Evolutionary conservation across 1,140 invertebrate genomes (phyloP), one percentile per base, ranked within the genome.

Genomic region (Acyrthosiphon pisum): DNA sequence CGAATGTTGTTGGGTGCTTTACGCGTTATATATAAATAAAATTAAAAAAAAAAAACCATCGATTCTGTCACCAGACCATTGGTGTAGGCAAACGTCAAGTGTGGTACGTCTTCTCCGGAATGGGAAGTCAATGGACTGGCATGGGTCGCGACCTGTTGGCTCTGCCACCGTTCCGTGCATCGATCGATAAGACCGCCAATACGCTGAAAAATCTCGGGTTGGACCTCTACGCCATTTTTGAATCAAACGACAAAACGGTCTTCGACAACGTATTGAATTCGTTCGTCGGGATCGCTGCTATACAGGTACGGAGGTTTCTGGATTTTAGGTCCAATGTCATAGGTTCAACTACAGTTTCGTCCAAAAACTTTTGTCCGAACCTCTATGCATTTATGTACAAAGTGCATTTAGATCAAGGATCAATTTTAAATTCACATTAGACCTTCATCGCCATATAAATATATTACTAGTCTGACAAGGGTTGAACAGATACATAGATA

Each of bases 231-330:
- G 94, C 96, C 46, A 94, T 97, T 90, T 94, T 97, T 11, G 95
- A 95, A 89, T 95, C 95, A 68, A 95, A 95, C 8, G 95, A 96
- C 88, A 95, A 95, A 44, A 94, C 94, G 7, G 95, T 95, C 9
- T 95, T 96, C 94, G 95, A 96, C 83, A 95, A 96, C 93, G 96
- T 95, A 35, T 92, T 96, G 4, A 95, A 96, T 94, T 96, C 96
- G 30, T 97, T 98, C 94, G 96, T 97, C 81, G 96, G 96, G 37
- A 97, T 97, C 94, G 96, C 97, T 76, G 97, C 98, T 37, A 97
- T 99, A 94, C 97, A 98, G 95, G 97, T 97, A 76, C 94, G 30
- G 30, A 76, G 18, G n/a, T 46, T 83, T 91, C 8, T n/a, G 18
- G 4, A 6, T 30, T 0, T 11, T 30, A 30, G 9, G 14, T 68